A percentile compares a stretch with the other conserved stretches of the same genome.
These are phyloP conservation scores for Melanargia galathea DNA, from an alignment of 2,888 invertebrate species.

Conservation along the genomic window DNA sequence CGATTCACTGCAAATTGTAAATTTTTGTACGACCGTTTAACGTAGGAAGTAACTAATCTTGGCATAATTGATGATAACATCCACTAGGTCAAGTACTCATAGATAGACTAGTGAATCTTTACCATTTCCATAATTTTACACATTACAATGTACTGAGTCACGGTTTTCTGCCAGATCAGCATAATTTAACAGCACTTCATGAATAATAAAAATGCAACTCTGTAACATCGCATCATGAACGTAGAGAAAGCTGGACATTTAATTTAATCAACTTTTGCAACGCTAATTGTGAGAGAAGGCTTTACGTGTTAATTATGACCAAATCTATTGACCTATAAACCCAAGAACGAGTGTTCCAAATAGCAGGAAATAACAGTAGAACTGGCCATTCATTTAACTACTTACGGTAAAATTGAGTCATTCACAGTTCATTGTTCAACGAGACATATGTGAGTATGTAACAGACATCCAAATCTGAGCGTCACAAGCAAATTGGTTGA, in stretches of 20 bases:
- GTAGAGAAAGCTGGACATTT: slow-evolving; percentile 31
- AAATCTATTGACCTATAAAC: slow-evolving; percentile 43
- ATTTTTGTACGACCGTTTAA: not conserved
- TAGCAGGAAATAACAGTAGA: slow-evolving; percentile 56
- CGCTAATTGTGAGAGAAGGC: slow-evolving; percentile 17
- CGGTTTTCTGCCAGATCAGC: not conserved
- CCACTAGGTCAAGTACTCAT: not conserved
- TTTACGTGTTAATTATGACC: slow-evolving; percentile 44
- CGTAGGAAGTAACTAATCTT: not conserved
- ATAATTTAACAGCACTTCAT: slow-evolving; percentile 22
- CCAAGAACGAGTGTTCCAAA: slow-evolving; percentile 52
- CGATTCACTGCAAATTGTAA: not conserved
- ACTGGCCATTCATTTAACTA: slow-evolving; percentile 52
- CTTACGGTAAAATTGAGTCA: slow-evolving; percentile 69
- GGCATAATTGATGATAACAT: not conserved
- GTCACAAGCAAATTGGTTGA: slow-evolving; percentile 66
- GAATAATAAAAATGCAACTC: slow-evolving; percentile 24
- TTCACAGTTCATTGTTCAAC: slow-evolving; percentile 70
- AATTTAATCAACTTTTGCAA: slow-evolving; percentile 12
- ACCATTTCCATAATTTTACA: not conserved
- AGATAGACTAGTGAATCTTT: not conserved
- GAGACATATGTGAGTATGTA: slow-evolving; percentile 52
- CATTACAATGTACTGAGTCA: not conserved
- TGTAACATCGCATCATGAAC: not conserved
- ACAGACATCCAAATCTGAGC: slow-evolving; percentile 76